A percentile compares a stretch with the other conserved stretches of the same genome.
Conservation (phyloP, 2,113 vertebrate species). For the Pelodiscus sinensis region DNA sequence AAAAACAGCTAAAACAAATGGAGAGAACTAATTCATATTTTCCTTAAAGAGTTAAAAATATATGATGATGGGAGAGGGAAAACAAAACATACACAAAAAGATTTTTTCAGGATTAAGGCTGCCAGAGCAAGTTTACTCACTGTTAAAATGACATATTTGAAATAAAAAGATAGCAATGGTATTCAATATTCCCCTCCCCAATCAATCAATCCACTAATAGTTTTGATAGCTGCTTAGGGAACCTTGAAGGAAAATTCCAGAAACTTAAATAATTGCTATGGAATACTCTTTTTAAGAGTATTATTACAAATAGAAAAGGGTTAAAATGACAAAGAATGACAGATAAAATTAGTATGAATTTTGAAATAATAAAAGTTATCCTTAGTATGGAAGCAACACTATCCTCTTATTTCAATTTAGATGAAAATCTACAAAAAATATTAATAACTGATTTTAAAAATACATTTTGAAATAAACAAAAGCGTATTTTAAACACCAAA, state of each 20-base stretch:
- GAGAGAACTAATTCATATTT: background rate
- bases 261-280: background rate
- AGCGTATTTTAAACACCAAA: background rate
- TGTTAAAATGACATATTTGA: background rate
- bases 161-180: background rate
- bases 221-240: background rate
- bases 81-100: background rate
- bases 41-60: background rate
- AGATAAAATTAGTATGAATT: background rate
- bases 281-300: background rate
- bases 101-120: background rate
- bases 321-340: background rate
- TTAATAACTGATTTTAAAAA: background rate
- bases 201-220: background rate
- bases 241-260: background rate
- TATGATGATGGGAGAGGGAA: background rate
- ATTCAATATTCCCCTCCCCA: background rate
- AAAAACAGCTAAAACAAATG: background rate
- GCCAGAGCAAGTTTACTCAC: background rate
- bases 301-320: background rate
- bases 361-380: background rate
- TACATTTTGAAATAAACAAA: accelerated
- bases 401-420: background rate
- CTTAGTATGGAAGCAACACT: background rate
- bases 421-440: background rate